Percentiles rank a stretch among this genome's conserved stretches.
phyloP scores from a whole-genome alignment of 2,888 invertebrate species.

The Lycia hirtaria region DNA sequence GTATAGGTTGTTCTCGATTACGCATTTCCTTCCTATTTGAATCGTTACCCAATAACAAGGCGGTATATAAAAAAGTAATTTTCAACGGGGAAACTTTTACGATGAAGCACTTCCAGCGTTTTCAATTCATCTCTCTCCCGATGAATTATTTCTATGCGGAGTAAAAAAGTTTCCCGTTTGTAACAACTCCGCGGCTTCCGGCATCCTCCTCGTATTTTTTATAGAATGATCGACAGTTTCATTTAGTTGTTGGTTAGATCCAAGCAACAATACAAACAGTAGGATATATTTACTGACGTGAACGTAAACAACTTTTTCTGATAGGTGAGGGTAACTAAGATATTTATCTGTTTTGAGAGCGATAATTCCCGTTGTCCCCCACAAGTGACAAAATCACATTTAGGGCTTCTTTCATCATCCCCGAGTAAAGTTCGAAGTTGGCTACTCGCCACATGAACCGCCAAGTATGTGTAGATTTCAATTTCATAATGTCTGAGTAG shows the following conservation, averaged over 20 bases:
- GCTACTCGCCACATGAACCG: too few species aligned
- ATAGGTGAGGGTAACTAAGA: not conserved
- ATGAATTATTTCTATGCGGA: constrained; percentile 23
- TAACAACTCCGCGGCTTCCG: constrained; percentile 21
- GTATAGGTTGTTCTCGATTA: too few species aligned
- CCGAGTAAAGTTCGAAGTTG: too few species aligned
- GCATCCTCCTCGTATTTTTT: constrained; percentile 37
- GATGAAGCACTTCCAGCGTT: not conserved
- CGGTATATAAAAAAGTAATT: not conserved
- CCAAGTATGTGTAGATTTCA: too few species aligned
- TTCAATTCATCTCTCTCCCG: constrained; percentile 22
- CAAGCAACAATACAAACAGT: constrained; percentile 16
- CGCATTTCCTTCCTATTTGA: too few species aligned
- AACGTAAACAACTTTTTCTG: not conserved
- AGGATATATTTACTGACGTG: not conserved
- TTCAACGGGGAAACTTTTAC: constrained; percentile 8
- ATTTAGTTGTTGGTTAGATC: constrained; percentile 38
- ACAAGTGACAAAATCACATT: too few species aligned
- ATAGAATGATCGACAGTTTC: constrained; percentile 43
- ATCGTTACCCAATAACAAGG: too few species aligned
- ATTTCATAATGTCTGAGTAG: too few species aligned
- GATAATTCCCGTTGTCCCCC: too few species aligned
- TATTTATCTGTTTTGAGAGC: not conserved
- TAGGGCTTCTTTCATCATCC: too few species aligned
- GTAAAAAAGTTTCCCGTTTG: constrained; percentile 29